phyloP scores from a whole-genome alignment of 1,140 invertebrate species.

The Zaprionus africanus region DNA sequence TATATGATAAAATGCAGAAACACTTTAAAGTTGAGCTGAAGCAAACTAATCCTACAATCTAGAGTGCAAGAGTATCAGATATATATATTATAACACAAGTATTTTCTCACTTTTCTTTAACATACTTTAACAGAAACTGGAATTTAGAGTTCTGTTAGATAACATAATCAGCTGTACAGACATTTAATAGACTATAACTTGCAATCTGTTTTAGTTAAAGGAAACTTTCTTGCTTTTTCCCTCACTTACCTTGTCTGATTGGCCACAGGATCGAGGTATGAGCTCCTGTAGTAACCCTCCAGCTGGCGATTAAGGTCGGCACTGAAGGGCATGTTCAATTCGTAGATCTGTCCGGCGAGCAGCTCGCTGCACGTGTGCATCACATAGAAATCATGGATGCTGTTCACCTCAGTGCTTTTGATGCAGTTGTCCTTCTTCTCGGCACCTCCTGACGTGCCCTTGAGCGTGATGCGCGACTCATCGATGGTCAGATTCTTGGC shows the following conservation, averaged over 20 bases:
- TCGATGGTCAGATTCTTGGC: constrained; percentile 86
- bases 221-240: too few species aligned
- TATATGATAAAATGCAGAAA: too few species aligned
- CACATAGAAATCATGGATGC: constrained; percentile 88
- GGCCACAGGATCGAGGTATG: constrained; percentile 88
- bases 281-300: constrained; percentile 92
- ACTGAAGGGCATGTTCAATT: constrained; percentile 88
- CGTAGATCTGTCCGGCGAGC: constrained; percentile 86
- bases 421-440: constrained; percentile 53
- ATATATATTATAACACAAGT: too few species aligned
- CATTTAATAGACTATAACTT: background rate
- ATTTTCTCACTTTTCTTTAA: too few species aligned
- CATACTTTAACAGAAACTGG: too few species aligned
- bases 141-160: background rate
- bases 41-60: too few species aligned
- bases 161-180: background rate
- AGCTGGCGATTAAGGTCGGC: constrained; percentile 88
- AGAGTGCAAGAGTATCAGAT: too few species aligned
- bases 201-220: background rate
- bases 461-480: constrained; percentile 83
- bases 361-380: constrained; percentile 86
- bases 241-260: constrained; percentile 87
- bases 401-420: constrained; percentile 84
- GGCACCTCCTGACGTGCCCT: constrained; percentile 70
- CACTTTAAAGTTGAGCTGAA: too few species aligned